Evolutionary conservation across 2,113 vertebrate species (phyloP), one percentile per base, ranked within the genome.

Genomic region (Raja brachyura): DNA sequence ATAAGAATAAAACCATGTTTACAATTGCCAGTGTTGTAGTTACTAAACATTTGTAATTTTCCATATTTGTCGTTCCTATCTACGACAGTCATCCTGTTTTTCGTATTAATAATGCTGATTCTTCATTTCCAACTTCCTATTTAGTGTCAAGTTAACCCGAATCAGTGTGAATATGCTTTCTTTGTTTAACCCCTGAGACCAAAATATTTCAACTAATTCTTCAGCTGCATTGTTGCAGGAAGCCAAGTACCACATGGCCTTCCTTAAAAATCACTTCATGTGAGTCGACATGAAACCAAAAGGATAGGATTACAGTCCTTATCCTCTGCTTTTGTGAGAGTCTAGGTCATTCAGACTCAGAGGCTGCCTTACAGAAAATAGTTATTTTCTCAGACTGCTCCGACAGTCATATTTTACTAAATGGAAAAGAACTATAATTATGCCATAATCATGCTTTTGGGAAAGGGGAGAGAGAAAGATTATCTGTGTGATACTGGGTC

Each of bases 131-230:
- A 39, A 14, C 68, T 92, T 92, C 39, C 90, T 54, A 88, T 66
- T 92, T 54, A 13, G 33, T 92, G 68, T 28, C 88, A 92, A 70
- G 8, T 48, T 66, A 92, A 54, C 66, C 33, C 10, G 16, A 48
- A 11, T 73, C 33, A 73, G 31, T 92, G 88, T n/a, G 39, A 92
- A 28, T 28, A 0, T 85, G 54, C 22, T 73, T 73, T 25, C 56
- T 59, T 90, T 90, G 86, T 90, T 92, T 73, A 92, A 39, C 90
- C 90, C 33, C 90, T 92, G 90, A 54, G 66, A 73, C 90, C 18
- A 63, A 73, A 48, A 28, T 74, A 54, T 92, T 73, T 54, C 66
- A 92, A 92, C 66, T 74, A 22, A 73, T 92, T 68, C 33, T 73
- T 92, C 90, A 92, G 63, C 90, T 92, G 33, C 14, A 73, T 48